Evolutionary conservation across 2,113 vertebrate species (phyloP).

Genomic region (Antennarius striatus): DNA sequence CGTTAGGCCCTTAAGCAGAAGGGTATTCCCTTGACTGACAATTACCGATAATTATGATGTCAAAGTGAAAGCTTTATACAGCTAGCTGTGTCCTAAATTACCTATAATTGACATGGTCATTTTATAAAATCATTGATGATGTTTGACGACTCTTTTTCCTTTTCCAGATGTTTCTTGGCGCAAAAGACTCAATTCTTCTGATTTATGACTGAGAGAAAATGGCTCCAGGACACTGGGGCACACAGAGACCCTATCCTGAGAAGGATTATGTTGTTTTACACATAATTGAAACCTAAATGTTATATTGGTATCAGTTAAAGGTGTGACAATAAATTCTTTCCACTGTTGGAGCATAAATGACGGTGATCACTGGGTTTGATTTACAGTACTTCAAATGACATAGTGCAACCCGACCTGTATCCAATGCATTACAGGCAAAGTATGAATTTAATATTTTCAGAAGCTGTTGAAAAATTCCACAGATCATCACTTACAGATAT

Average conservation of each 20-base stretch:
- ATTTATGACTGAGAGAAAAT: slow-evolving; percentile 61
- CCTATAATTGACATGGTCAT: slow-evolving; percentile 71
- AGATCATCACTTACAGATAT: too few relatives aligned
- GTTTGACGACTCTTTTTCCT: slow-evolving; percentile 58
- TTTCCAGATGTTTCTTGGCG: slow-evolving; percentile 66
- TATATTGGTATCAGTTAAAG: slow-evolving; percentile 11
- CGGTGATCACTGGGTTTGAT: slow-evolving; percentile 27
- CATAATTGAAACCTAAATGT: background rate
- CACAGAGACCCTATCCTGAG: slow-evolving; percentile 5
- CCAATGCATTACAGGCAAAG: slow-evolving; percentile 11
- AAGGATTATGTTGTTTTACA: slow-evolving; percentile 16
- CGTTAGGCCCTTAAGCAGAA: slow-evolving; percentile 17
- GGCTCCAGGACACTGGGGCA: slow-evolving; percentile 15
- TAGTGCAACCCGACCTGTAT: slow-evolving; percentile 4
- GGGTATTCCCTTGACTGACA: slow-evolving; percentile 77
- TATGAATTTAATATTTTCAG: too few relatives aligned
- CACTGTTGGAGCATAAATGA: background rate
- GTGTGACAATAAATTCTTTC: slow-evolving; percentile 20
- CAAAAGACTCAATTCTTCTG: slow-evolving; percentile 44
- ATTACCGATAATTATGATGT: slow-evolving; percentile 82
- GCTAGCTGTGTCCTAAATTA: slow-evolving; percentile 76
- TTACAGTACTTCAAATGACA: slow-evolving; percentile 42
- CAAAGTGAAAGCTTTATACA: slow-evolving; percentile 76
- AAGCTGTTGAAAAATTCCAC: slow-evolving; percentile 1
- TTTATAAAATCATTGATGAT: slow-evolving; percentile 73